A percentile compares a stretch with the other conserved stretches of the same genome.
These are phyloP conservation scores for Triplophysa rosa DNA, from an alignment of 2,113 vertebrate species.

Conservation along the genomic window DNA sequence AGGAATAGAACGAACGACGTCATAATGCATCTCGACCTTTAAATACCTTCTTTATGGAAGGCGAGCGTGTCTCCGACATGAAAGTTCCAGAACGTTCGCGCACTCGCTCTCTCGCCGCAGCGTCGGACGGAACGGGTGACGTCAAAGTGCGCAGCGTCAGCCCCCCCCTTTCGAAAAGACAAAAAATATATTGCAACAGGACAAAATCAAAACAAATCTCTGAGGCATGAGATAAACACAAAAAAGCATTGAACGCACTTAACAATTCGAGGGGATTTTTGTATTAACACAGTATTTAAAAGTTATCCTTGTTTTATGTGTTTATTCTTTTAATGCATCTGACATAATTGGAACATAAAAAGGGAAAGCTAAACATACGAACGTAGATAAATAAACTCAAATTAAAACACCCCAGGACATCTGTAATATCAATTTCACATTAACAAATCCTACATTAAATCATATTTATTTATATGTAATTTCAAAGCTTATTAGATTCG, in stretches of 20 bases:
- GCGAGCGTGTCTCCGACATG: constrained; percentile 58
- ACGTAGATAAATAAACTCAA: no score
- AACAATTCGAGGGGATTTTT: not conserved
- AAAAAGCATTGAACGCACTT: not conserved
- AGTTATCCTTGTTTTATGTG: no score
- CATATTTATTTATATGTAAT: no score
- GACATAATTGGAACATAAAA: no score
- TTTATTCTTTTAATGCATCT: no score
- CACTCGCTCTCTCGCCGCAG: constrained; percentile 65
- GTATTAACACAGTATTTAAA: no score
- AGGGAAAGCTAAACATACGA: no score
- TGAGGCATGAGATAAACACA: not conserved
- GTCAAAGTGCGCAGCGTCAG: constrained; percentile 69
- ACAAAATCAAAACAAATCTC: not conserved
- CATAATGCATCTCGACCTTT: constrained; percentile 2
- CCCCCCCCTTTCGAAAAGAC: constrained; percentile 4
- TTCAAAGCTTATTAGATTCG: no score
- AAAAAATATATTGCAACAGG: not conserved
- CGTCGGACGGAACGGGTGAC: constrained; percentile 76
- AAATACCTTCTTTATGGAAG: constrained; percentile 9
- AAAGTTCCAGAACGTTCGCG: constrained; percentile 67
- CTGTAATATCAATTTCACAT: no score
- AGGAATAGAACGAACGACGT: not conserved
- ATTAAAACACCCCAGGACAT: no score
- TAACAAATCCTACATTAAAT: no score